phyloP scores from a whole-genome alignment of 1,140 invertebrate genomes.

The Tetramorium simillimum region DNA sequence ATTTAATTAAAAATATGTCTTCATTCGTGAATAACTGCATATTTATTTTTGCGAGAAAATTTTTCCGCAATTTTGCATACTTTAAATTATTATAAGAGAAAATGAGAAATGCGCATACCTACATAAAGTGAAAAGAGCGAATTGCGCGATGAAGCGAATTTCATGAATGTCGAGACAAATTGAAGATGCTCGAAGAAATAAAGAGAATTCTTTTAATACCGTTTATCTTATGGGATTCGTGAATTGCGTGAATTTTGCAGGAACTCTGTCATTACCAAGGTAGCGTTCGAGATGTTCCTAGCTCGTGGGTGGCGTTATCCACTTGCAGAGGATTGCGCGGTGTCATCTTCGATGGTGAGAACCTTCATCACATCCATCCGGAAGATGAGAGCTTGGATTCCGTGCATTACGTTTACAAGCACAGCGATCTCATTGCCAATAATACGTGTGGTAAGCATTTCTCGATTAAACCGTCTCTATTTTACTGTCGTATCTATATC shows the following conservation, averaged over 20 bases:
- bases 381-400: constrained; percentile 84
- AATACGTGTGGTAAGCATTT: constrained; percentile 88
- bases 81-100: background rate
- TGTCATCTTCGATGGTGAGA: constrained; percentile 92
- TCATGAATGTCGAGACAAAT: background rate
- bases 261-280: constrained; percentile 95
- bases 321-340: constrained; percentile 94
- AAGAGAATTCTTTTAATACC: background rate
- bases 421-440: constrained; percentile 89
- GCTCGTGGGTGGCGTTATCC: constrained; percentile 94
- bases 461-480: background rate
- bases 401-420: constrained; percentile 89
- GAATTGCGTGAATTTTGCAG: constrained; percentile 84
- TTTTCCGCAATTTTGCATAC: background rate
- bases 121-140: background rate
- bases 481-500: background rate
- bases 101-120: background rate
- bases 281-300: constrained; percentile 88
- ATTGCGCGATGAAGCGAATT: background rate
- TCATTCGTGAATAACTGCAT: background rate
- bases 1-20: constrained; percentile 16
- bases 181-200: background rate
- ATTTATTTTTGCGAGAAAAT: background rate
- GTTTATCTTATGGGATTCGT: constrained; percentile 3
- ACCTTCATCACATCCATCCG: constrained; percentile 90